phyloP scores from a whole-genome alignment of 2,113 vertebrate genomes.

The Steatornis caripensis region DNA sequence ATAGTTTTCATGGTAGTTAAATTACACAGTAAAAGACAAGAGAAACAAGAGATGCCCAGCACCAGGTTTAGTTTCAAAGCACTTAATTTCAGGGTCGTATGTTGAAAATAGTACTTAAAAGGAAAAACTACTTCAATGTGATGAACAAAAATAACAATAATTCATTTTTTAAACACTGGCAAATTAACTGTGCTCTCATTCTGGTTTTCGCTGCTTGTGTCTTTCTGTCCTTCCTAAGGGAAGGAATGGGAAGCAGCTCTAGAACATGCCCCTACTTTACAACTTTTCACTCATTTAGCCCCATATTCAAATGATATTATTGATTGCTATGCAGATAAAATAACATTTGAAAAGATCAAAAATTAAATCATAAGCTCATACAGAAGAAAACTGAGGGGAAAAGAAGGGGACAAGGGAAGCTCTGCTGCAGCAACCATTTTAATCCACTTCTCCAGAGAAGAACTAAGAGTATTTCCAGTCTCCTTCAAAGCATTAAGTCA shows the following conservation, averaged over 20 bases:
- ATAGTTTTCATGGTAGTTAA: background rate
- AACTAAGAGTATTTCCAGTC: background rate
- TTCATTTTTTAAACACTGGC: background rate
- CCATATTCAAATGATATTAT: background rate
- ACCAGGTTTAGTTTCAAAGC: background rate
- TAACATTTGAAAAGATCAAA: background rate
- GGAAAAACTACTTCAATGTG: background rate
- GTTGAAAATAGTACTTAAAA: background rate
- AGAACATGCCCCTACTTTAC: background rate
- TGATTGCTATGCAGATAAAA: background rate
- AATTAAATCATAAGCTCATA: background rate
- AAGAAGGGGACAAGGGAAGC: background rate
- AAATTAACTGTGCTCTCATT: background rate
- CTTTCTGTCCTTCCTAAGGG: background rate
- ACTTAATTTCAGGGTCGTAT: background rate
- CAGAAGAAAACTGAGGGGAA: background rate
- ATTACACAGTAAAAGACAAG: background rate
- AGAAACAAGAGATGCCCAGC: background rate
- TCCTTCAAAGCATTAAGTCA: background rate
- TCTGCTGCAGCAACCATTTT: background rate
- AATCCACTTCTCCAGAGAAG: background rate
- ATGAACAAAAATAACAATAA: background rate
- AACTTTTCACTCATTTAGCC: background rate
- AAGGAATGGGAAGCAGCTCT: background rate
- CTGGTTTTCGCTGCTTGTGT: background rate